A percentile compares a stretch with the other conserved stretches of the same genome.
Conservation (phyloP, 2,113 vertebrate species). For the Hippocampus guttulatus region DNA sequence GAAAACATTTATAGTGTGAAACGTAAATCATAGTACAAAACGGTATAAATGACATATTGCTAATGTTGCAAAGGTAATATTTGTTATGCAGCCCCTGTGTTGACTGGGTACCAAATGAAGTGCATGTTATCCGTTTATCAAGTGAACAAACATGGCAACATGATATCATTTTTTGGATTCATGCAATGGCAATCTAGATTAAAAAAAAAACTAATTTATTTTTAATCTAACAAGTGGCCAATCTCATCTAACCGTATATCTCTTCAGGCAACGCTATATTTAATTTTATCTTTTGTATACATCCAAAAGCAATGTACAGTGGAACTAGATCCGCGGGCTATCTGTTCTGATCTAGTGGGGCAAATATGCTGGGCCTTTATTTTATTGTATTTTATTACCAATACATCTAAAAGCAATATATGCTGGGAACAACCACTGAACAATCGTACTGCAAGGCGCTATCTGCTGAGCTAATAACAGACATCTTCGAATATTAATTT, state of each 20-base stretch:
- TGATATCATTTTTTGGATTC: too few relatives aligned
- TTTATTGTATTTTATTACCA: background rate
- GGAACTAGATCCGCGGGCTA: too few relatives aligned
- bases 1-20: too few relatives aligned
- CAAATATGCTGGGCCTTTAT: background rate
- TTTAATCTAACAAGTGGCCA: background rate
- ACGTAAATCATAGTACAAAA: background rate
- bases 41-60: background rate
- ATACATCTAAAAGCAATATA: background rate
- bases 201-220: too few relatives aligned
- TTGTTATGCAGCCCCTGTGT: background rate
- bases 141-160: background rate
- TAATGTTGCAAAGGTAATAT: background rate
- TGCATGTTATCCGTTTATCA: background rate
- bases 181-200: too few relatives aligned
- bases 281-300: background rate
- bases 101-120: background rate
- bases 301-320: background rate
- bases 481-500: constrained; percentile 38
- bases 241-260: background rate
- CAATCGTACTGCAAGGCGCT: background rate
- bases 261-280: background rate
- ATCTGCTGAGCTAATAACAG: constrained; percentile 16
- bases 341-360: background rate
- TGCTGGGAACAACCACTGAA: background rate